Base-by-base conservation (phyloP, 2,888 invertebrate genomes). In the Deilephila elpenor region DNA sequence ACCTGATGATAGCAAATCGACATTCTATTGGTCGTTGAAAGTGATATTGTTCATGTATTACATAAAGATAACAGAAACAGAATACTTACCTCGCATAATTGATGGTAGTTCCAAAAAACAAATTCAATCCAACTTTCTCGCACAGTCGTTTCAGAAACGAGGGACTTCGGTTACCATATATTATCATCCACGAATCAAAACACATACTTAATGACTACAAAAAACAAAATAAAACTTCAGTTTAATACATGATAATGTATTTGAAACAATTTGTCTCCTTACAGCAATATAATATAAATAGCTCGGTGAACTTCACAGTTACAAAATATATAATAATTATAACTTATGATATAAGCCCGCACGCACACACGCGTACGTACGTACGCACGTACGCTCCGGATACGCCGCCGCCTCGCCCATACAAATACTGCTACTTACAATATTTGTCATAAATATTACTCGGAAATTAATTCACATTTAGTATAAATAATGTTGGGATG, bases 291-390 rank as follows among this genome's bases (percentile, higher is more conserved):
- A 89, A 88, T 90, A 91, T 91, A 93, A 92, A 90, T 91, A 91
- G 90, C 88, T 87, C 85, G 89, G 85, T 88, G 90, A 91, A 89
- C 84, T 86, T 90, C 88, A 91, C 90, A 87, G 87, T 89, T 93
- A 93, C 91, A 93, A 92, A 93, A 92, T 92, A 92, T 92, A 91
- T 88, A 86, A 88, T 88, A 88, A 88, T 86, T 84, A 88, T 90
- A 89, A 91, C 88, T 90, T 90, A 90, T 85, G 78, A 85, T 84
- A 56, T 87, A 86, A 81, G 80, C 86, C 78, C 87, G 76, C 74
- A 71, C 82, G 77, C 77, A 61, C 76, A 75, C 73, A 51, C 44
- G n/a, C 56, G 44, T 44, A 32, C 51, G 51, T 2, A 51, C 17
- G 51, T 51, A 2, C 6, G 19, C 17, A n/a, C 5, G n/a, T n/a